Base-by-base conservation (phyloP, 2,888 invertebrate genomes). In the Trachelus iudaicus region DNA sequence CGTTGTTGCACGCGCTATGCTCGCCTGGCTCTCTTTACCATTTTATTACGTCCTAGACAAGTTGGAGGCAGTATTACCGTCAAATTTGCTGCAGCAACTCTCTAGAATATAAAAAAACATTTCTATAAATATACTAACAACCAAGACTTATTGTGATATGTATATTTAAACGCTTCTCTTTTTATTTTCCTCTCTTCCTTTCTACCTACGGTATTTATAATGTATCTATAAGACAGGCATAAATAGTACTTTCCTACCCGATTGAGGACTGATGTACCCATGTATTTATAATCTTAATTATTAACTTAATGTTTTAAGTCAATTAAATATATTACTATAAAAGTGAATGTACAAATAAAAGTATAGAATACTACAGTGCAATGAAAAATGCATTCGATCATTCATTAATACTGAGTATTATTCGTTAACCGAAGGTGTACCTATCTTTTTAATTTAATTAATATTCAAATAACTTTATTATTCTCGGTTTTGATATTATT, bases 41-140 rank as follows among this genome's bases (percentile, higher is more conserved):
- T 94, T 97, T 90, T 95, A 95, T 87, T 96, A 96, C 90, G 91
- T 97, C 80, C 93, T 96, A 87, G 97, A 97, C 87, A 96, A 96
- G 90, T 89, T 97, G 82, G 97, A 97, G 92, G 94, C 95, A 77
- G 94, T 97, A 84, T 92, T 97, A 90, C 97, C 97, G 69, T 95
- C 96, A 81, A 97, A 96, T 92, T 92, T 97, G 83, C 92, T 97
- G 82, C 96, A 97, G 88, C 96, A 95, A 87, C 92, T 95, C 84
- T 95, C 95, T 85, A 93, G 95, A 91, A 94, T 95, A 91, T 95
- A 93, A 93, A 80, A 80, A 34, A 31, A 6, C 73, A n/a, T 34
- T 76, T 73, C 68, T 77, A 75, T 78, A 13, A 69, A 76, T 74
- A 33, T n/a, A 76, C 12, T 74, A 76, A 82, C 71, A 73, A 73